phyloP scores from a whole-genome alignment of 2,888 invertebrate species.

The Polietes domitor region DNA sequence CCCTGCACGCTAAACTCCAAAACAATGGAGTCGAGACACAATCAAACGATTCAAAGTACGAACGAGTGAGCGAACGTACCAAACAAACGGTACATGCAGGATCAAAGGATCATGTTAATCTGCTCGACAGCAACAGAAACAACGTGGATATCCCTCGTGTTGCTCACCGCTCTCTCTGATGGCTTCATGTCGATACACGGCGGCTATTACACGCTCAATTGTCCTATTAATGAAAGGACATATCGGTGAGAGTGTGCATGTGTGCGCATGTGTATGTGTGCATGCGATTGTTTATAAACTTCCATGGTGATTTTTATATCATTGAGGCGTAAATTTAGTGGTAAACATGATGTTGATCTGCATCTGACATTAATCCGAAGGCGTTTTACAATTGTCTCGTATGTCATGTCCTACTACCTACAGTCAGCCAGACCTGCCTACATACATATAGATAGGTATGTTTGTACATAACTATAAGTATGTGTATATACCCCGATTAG shows the following conservation, averaged over 20 bases:
- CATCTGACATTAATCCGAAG: slow-evolving; percentile 75
- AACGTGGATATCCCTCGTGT: slow-evolving; percentile 46
- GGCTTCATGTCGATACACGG: not conserved
- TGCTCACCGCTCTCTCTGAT: slow-evolving; percentile 9
- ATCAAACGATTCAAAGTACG: not conserved
- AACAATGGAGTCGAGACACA: slow-evolving; percentile 25
- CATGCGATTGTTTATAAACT: slow-evolving; percentile 34
- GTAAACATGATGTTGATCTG: slow-evolving; percentile 74
- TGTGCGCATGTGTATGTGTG: not conserved
- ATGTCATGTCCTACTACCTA: not conserved
- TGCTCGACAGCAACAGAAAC: slow-evolving; percentile 53
- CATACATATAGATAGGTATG: not conserved
- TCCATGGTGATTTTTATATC: slow-evolving; percentile 58
- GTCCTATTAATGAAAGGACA: slow-evolving; percentile 66
- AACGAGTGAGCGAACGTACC: not conserved
- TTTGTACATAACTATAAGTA: not conserved
- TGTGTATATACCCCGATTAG: slow-evolving; percentile 11
- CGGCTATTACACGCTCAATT: slow-evolving; percentile 42
- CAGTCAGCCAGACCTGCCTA: not conserved
- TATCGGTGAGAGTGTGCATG: slow-evolving; percentile 70
- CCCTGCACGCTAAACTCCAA: slow-evolving; percentile 56
- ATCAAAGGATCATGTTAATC: slow-evolving; percentile 80
- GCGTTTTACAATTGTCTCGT: slow-evolving; percentile 62
- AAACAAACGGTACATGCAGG: slow-evolving; percentile 69
- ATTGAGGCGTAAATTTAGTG: slow-evolving; percentile 73